Percentiles rank a stretch among this genome's conserved stretches.
Conservation (phyloP, 2,888 invertebrate genomes). For the Kuschelorhynchus macadamiae region DNA sequence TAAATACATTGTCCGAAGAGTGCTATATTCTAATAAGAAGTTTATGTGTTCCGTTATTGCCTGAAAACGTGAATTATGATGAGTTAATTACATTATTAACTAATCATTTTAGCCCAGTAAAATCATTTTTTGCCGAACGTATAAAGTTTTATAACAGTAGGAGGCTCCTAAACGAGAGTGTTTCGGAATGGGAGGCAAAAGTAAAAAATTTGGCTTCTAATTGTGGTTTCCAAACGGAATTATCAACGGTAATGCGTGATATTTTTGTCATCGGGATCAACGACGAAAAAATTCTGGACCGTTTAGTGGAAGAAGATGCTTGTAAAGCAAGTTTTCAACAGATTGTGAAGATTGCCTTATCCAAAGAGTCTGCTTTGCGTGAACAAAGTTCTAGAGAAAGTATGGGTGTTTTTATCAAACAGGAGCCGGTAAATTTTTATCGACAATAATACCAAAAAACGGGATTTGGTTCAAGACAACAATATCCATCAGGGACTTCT, state of each 20-base stretch:
- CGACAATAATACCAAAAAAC: too few relatives aligned
- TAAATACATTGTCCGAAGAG: too few relatives aligned
- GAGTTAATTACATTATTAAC: too few relatives aligned
- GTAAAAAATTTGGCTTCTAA: slow-evolving; percentile 42
- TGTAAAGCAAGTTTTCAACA: slow-evolving; percentile 2
- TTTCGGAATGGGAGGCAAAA: slow-evolving; percentile 40
- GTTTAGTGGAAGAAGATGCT: slow-evolving; percentile 42
- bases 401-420: slow-evolving; percentile 7
- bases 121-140: too few relatives aligned
- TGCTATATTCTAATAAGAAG: too few relatives aligned
- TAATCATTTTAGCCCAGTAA: too few relatives aligned
- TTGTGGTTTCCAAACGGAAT: slow-evolving; percentile 40
- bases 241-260: slow-evolving; percentile 34
- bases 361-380: slow-evolving; percentile 34
- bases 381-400: slow-evolving; percentile 22
- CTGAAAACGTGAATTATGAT: too few relatives aligned
- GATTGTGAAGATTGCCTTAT: slow-evolving; percentile 25
- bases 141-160: too few relatives aligned
- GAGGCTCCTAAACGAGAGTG: slow-evolving; percentile 15
- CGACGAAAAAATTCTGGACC: slow-evolving; percentile 33
- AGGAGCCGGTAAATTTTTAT: slow-evolving; percentile 10
- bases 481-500: background rate
- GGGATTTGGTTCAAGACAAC: background rate
- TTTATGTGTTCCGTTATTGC: too few relatives aligned
- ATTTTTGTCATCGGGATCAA: too few relatives aligned